A percentile compares a stretch with the other conserved stretches of the same genome.
Conservation (phyloP, 2,797 vertebrate species). For the Podarcis lilfordi region DNA sequence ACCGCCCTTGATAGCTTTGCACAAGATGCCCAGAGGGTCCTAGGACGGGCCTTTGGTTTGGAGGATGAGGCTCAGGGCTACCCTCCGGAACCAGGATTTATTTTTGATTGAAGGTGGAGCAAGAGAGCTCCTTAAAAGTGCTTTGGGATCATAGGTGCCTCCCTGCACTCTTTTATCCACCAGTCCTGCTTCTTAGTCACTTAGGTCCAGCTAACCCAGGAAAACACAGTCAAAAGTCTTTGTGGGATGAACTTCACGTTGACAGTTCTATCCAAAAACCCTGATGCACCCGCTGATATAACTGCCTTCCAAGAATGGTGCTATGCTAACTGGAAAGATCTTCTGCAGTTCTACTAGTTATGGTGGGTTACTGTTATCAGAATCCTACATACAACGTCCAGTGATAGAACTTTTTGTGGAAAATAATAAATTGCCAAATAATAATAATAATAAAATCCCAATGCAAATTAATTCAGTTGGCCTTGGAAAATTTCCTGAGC, state of each 20-base stretch:
- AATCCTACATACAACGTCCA: background rate
- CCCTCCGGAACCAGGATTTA: constrained; percentile 7
- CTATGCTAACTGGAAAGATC: background rate
- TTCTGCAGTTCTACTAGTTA: background rate
- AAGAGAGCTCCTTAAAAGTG: background rate
- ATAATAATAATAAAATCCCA: too few relatives aligned
- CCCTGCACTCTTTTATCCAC: background rate
- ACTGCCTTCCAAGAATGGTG: too few relatives aligned
- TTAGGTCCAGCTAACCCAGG: background rate
- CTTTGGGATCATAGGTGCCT: background rate
- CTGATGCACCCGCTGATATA: background rate
- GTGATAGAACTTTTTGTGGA: too few relatives aligned
- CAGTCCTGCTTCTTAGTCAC: background rate
- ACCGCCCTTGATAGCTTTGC: constrained; percentile 72
- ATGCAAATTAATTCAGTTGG: too few relatives aligned
- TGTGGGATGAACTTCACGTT: background rate
- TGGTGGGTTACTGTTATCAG: background rate
- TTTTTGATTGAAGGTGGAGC: background rate
- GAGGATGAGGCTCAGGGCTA: constrained; percentile 15
- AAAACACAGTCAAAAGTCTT: background rate
- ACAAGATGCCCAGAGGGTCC: constrained; percentile 66
- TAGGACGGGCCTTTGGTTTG: constrained; percentile 46
- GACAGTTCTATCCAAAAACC: background rate
- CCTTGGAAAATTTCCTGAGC: too few relatives aligned
- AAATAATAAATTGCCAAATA: too few relatives aligned